phyloP scores from a whole-genome alignment of 2,113 vertebrate species.

The Arothron firmamentum region DNA sequence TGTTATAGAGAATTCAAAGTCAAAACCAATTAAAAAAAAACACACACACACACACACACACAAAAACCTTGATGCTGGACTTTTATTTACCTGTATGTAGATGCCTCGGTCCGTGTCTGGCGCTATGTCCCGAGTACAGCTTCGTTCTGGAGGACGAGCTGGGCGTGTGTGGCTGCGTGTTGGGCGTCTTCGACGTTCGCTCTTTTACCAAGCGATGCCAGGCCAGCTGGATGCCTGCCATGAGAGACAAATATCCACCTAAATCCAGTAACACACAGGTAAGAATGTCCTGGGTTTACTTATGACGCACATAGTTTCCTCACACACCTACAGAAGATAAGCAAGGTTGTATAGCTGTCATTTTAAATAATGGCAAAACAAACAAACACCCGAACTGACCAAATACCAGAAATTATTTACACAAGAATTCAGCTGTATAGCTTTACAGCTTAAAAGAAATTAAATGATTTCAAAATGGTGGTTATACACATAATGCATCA shows the following conservation, averaged over 20 bases:
- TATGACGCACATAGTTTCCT: no score
- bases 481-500: no score
- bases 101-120: conserved; percentile 79
- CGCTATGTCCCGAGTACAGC: conserved; percentile 80
- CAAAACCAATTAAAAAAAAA: neutral
- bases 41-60: no score
- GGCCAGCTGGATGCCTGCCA: conserved; percentile 78
- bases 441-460: no score
- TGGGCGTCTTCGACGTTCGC: conserved; percentile 76
- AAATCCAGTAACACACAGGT: conserved; percentile 66
- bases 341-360: no score
- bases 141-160: conserved; percentile 83
- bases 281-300: neutral
- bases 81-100: conserved; percentile 41
- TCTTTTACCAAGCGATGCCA: conserved; percentile 78
- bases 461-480: no score
- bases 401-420: no score
- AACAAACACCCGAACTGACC: no score
- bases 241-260: conserved; percentile 76
- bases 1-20: neutral
- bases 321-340: no score
- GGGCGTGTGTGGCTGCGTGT: conserved; percentile 77
- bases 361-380: no score
- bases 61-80: neutral
- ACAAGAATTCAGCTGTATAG: no score